These are phyloP conservation scores for Drosophila arawakana DNA, from an alignment of 1,140 invertebrate species.

Conservation along the genomic window DNA sequence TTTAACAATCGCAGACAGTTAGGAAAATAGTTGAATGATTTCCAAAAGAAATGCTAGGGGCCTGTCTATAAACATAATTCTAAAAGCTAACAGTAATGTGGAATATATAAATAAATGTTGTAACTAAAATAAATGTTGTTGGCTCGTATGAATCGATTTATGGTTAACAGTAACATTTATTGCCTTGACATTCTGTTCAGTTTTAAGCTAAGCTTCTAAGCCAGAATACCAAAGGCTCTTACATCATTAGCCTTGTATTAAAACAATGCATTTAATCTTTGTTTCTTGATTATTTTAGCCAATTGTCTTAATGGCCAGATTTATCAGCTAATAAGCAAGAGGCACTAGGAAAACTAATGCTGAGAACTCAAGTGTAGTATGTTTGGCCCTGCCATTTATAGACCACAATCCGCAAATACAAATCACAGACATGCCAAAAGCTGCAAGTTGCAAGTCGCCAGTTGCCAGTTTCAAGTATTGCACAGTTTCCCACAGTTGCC, in stretches of 20 bases:
- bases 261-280: constrained; percentile 28
- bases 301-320: constrained; percentile 17
- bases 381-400: constrained; percentile 46
- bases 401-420: constrained; percentile 47
- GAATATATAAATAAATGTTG: too few relatives aligned
- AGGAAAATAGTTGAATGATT: background rate
- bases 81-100: too few relatives aligned
- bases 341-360: background rate
- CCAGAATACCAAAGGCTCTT: background rate
- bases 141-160: too few relatives aligned
- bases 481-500: constrained; percentile 63
- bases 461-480: constrained; percentile 14
- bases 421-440: constrained; percentile 42
- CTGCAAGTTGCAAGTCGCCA: background rate
- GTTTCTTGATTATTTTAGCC: background rate
- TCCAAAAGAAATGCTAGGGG: background rate
- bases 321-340: constrained; percentile 34
- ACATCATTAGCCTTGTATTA: constrained; percentile 20
- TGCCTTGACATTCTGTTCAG: background rate
- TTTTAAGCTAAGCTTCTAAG: background rate
- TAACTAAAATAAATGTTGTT: too few relatives aligned
- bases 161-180: background rate
- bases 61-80: too few relatives aligned
- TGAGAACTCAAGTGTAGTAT: constrained; percentile 34
- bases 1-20: background rate